Evolutionary conservation across 37 sponge, comb jelly and placozoan genomes (phyloP).

Genomic region (Oopsacas minuta): DNA sequence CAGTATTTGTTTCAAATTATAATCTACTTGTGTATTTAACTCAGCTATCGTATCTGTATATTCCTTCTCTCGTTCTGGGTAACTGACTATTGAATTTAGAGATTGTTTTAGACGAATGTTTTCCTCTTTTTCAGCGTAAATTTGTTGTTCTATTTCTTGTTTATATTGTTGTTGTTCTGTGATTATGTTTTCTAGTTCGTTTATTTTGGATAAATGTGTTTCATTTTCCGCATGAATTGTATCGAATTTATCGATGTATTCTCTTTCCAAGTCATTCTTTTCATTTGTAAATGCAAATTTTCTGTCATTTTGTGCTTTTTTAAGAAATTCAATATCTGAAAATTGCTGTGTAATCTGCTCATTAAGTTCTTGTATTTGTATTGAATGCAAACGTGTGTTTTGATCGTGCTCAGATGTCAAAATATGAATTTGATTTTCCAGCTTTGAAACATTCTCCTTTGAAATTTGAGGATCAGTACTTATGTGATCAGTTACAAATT

Average conservation of each 20-base stretch:
- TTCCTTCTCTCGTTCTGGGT: neutral
- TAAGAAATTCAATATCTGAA: neutral
- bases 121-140: neutral
- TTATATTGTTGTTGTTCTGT: neutral
- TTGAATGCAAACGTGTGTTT: neutral
- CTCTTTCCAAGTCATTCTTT: neutral
- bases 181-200: neutral
- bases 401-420: neutral
- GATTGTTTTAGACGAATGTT: neutral
- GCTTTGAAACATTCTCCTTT: neutral
- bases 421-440: neutral
- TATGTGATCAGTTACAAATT: neutral
- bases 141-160: neutral
- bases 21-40: neutral
- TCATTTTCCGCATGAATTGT: neutral
- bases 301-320: neutral
- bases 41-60: neutral
- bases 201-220: neutral
- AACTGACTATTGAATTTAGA: neutral
- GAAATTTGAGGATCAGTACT: neutral
- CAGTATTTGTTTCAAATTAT: neutral
- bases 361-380: neutral
- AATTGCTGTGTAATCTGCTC: neutral
- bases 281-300: neutral
- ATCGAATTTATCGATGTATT: neutral